Base-by-base conservation (phyloP, 2,113 vertebrate species). In the Caranx ignobilis region DNA sequence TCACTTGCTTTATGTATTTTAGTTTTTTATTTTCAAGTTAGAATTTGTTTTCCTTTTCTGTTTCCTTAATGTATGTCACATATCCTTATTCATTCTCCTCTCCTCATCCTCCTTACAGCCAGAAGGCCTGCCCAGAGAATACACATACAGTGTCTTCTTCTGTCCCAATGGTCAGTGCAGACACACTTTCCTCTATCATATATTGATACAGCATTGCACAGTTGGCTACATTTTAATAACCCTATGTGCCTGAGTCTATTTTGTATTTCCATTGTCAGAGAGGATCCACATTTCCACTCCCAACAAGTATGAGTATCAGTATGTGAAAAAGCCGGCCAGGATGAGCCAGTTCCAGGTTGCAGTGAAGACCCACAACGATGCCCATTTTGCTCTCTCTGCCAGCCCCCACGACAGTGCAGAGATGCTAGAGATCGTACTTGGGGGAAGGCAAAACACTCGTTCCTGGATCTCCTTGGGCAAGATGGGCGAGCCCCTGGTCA, bases 301-400 rank as follows among this genome's bases (percentile, higher is more conserved):
- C 19, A 98, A 98, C 92, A 98, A 98, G 21, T 98, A 98, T 0
- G 97, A 99, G 86, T 99, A 98, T 92, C 97, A 98, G 77, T 98
- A 98, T 19, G 88, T 98, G 87, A 97, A 96, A 92, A 97, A 96
- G 70, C 97, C 96, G 0, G 93, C 92, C 76, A 92, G 88, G 86
- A 96, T 97, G 95, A 95, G 85, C 0, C 94, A 94, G 78, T 96
- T 98, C 63, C 95, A 96, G 54, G 89, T 97, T 31, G 94, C 97
- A 0, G 96, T 98, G 74, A 96, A 97, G 89, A 97, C 96, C 0
- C 97, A 99, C 95, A 97, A 97, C 0, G 95, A 96, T 0, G 97
- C 96, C 45, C 96, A 96, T 50, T 78, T 99, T 34, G 96, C 96
- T 71, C 88, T 99, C 87, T 97, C 97, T 5, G 92, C 96, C 0